phyloP scores from a whole-genome alignment of 2,113 vertebrate genomes.

The Nettapus auritus region DNA sequence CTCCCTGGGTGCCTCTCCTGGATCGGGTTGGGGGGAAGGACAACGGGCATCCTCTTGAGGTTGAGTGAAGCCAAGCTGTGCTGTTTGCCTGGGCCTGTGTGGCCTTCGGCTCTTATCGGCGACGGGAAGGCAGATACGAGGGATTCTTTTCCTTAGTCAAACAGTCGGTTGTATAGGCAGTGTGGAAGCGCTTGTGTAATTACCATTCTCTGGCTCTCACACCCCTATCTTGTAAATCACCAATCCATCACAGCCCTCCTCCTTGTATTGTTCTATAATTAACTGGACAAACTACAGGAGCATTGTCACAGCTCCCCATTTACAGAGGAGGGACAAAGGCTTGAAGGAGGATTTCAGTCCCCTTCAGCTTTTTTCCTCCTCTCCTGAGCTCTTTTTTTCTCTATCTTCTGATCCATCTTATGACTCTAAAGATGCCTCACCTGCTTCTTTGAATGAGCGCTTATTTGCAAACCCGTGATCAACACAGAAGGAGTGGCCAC shows the following conservation, averaged over 20 bases:
- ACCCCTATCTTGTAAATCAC: conserved; percentile 81
- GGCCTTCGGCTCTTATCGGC: conserved; percentile 66
- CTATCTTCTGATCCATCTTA: conserved; percentile 52
- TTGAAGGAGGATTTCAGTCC: conserved; percentile 35
- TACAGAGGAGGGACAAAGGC: conserved; percentile 40
- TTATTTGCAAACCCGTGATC: conserved; percentile 35
- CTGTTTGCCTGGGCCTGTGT: conserved; percentile 47
- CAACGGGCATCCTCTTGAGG: background rate
- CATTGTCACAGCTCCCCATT: conserved; percentile 51
- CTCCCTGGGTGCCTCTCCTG: background rate
- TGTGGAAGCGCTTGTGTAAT: conserved; percentile 52
- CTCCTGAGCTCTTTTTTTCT: conserved; percentile 11
- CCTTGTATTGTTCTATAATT: conserved; percentile 81
- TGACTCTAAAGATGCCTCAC: conserved; percentile 35
- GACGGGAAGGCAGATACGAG: conserved; percentile 63
- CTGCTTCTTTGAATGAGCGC: conserved; percentile 34
- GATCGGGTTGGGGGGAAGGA: background rate
- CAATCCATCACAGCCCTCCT: conserved; percentile 84
- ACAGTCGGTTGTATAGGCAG: conserved; percentile 24
- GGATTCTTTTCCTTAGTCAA: conserved; percentile 61
- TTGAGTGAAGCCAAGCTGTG: conserved; percentile 1
- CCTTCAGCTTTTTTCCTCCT: conserved; percentile 43
- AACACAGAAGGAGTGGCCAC: background rate
- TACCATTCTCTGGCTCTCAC: conserved; percentile 71
- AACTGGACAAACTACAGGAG: conserved; percentile 74